Evolutionary conservation across 2,888 invertebrate genomes (phyloP).

Genomic region (Atrina japonica): DNA sequence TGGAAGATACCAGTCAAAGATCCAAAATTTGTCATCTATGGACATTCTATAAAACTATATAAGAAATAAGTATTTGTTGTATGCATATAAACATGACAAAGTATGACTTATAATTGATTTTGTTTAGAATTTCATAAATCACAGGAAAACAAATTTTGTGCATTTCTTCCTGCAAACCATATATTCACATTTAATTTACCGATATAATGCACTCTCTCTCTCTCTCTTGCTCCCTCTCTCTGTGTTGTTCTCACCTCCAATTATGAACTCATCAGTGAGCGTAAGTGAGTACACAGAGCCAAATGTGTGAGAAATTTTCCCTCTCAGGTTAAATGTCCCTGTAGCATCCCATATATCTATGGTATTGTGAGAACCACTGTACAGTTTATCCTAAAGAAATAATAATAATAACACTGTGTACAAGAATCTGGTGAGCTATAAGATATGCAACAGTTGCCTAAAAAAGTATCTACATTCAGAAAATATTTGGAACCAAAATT

Average conservation of each 20-base stretch:
- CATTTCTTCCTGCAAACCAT: too few relatives aligned
- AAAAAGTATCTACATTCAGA: not conserved
- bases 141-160: too few relatives aligned
- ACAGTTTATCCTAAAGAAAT: constrained; percentile 69
- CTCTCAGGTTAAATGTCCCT: constrained; percentile 67
- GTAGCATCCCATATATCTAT: constrained; percentile 75
- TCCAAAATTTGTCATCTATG: too few relatives aligned
- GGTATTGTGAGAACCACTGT: constrained; percentile 77
- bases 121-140: too few relatives aligned
- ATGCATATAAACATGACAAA: too few relatives aligned
- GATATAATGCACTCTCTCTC: too few relatives aligned
- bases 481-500: too few relatives aligned
- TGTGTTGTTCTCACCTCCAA: constrained; percentile 64
- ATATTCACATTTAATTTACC: too few relatives aligned
- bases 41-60: too few relatives aligned
- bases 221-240: not conserved
- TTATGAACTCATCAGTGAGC: constrained; percentile 71
- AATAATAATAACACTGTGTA: not conserved
- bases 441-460: not conserved
- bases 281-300: constrained; percentile 76
- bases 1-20: too few relatives aligned
- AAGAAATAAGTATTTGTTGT: too few relatives aligned
- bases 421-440: not conserved
- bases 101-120: too few relatives aligned
- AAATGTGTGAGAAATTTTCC: constrained; percentile 72